These are phyloP conservation scores for Amphipyra tragopoginis DNA, from an alignment of 2,888 invertebrate species.

Conservation along the genomic window DNA sequence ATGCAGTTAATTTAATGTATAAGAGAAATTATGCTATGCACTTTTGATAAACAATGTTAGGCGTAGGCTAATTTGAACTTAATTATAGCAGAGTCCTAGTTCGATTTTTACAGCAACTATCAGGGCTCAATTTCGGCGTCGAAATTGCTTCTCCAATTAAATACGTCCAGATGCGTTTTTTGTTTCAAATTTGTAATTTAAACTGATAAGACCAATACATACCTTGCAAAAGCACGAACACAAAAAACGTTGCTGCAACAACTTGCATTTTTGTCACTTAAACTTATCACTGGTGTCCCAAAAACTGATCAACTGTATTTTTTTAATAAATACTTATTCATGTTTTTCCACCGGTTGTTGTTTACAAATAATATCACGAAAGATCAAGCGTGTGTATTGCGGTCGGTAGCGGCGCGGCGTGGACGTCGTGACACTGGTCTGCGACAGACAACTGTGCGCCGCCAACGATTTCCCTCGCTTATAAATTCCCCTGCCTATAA, in stretches of 20 bases:
- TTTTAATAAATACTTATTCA: slow-evolving; percentile 25
- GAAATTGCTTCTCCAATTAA: too few species aligned
- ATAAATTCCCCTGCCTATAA: slow-evolving; percentile 76
- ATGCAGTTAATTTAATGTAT: too few species aligned
- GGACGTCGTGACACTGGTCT: slow-evolving; percentile 56
- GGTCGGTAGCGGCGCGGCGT: slow-evolving; percentile 38
- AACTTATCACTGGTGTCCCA: slow-evolving; percentile 34
- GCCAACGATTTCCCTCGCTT: slow-evolving; percentile 77
- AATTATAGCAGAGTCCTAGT: too few species aligned
- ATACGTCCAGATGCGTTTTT: too few species aligned
- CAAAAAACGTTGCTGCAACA: slow-evolving; percentile 61
- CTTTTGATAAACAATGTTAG: too few species aligned
- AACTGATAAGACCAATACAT: slow-evolving; percentile 47
- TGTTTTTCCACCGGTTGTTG: slow-evolving; percentile 45
- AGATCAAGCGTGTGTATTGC: slow-evolving; percentile 23
- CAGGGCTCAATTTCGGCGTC: too few species aligned
- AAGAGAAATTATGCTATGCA: too few species aligned
- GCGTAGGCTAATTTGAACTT: too few species aligned
- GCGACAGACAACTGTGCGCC: slow-evolving; percentile 76
- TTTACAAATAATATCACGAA: slow-evolving; percentile 55
- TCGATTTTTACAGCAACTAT: too few species aligned
- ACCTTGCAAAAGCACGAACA: slow-evolving; percentile 80
- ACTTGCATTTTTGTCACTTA: slow-evolving; percentile 59
- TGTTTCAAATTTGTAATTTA: not conserved
- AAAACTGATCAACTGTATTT: slow-evolving; percentile 21